These are phyloP conservation scores for Toxonevra muliebris DNA, from an alignment of 2,888 invertebrate genomes.

Conservation along the genomic window DNA sequence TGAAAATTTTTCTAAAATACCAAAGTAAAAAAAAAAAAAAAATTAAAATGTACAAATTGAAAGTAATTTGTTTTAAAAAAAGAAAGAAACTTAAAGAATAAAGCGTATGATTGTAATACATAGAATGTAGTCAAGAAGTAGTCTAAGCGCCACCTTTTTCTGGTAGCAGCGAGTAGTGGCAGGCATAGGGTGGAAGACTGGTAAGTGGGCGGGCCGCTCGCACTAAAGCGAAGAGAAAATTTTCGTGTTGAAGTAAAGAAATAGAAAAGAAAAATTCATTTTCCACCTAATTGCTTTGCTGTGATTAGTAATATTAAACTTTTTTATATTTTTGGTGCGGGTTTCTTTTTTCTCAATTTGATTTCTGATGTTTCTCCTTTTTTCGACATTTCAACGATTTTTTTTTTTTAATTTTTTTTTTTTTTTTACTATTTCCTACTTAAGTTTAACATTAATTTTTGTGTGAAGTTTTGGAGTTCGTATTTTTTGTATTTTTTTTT, in stretches of 20 bases:
- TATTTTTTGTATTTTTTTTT: constrained; percentile 42
- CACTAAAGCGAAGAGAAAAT: constrained; percentile 5
- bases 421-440: constrained; percentile 33
- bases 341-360: constrained; percentile 40
- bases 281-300: constrained; percentile 64
- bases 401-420: constrained; percentile 26
- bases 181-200: background rate
- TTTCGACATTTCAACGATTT: constrained; percentile 39
- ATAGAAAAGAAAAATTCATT: constrained; percentile 58
- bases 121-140: background rate
- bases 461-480: constrained; percentile 40
- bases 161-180: too few relatives aligned
- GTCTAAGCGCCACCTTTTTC: background rate
- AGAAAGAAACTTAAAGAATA: constrained; percentile 3
- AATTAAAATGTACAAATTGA: constrained; percentile 62
- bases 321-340: constrained; percentile 44
- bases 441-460: constrained; percentile 34
- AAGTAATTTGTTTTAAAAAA: constrained; percentile 52
- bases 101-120: constrained; percentile 1
- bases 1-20: constrained; percentile 51
- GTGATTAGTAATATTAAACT: constrained; percentile 65
- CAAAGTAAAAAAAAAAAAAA: constrained; percentile 42
- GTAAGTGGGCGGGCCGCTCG: background rate
- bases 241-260: constrained; percentile 11
- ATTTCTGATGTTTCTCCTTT: constrained; percentile 47